Base-by-base conservation (phyloP, 2,797 vertebrate species). In the Channa striata region DNA sequence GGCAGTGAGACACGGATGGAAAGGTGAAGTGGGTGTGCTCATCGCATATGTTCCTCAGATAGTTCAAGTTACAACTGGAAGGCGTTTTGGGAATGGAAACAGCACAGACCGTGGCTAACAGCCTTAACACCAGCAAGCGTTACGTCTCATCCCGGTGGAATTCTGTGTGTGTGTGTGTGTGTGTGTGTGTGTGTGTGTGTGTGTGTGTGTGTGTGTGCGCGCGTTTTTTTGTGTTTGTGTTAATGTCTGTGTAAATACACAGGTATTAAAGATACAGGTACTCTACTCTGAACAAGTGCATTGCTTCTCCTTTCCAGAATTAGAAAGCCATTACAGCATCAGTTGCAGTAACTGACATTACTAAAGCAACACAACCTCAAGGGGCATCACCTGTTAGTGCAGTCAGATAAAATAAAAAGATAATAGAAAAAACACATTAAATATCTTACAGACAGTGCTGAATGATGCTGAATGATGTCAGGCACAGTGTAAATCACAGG, bases 61-160 rank as follows among this genome's bases (percentile, higher is more conserved):
- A 78, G 85, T 79, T 92, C 82, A 80, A 59, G 84, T 88, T 87
- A 84, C 87, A 80, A 71, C 59, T 42, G 64, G 37, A 59, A 82
- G 81, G 85, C 82, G 90, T 91, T 74, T 72, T 72, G 72, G 82
- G 90, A 91, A 90, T 81, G 83, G 68, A 62, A 73, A 69, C 33
- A 74, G 75, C 74, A 8, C 68, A 72, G 84, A 92, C 72, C 84
- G 68, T 90, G 64, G 59, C 77, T 80, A 92, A 91, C 87, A 77
- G 72, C 74, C 87, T 91, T 87, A 89, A 89, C 77, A 70, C 82
- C 77, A 69, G 59, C 74, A 19, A 63, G 59, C 81, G 16, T 57
- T 77, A 70, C 91, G 90, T 91, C 90, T 89, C 86, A 88, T 89
- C 88, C 46, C 62, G n/a, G 1, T 40, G 64, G 75, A 85, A 83